Evolutionary conservation across 1,140 invertebrate species (phyloP).

Genomic region (Gryon sp.): DNA sequence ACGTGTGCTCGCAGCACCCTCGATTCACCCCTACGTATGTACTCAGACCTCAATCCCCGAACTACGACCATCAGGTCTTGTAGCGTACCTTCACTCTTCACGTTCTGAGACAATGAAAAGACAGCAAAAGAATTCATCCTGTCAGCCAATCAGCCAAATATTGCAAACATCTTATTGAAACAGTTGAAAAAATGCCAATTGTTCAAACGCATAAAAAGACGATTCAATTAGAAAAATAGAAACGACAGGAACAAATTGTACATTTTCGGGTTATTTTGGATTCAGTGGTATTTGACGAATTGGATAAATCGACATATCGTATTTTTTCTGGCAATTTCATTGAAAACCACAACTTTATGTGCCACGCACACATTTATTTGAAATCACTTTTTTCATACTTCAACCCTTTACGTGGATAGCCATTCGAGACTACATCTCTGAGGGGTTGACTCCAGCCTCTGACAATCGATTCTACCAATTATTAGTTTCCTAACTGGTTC

Average conservation of each 20-base stretch:
- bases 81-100: conserved; percentile 46
- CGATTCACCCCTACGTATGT: conserved; percentile 70
- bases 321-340: conserved; percentile 18
- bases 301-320: conserved; percentile 7
- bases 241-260: neutral
- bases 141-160: conserved; percentile 58
- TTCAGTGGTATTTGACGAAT: conserved; percentile 18
- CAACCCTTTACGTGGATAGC: conserved; percentile 41
- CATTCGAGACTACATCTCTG: conserved; percentile 44
- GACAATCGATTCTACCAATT: conserved; percentile 72
- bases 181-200: conserved; percentile 24
- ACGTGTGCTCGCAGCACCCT: conserved; percentile 70
- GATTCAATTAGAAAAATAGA: conserved; percentile 33
- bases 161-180: conserved; percentile 30
- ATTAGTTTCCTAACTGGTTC: conserved; percentile 72
- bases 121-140: conserved; percentile 66
- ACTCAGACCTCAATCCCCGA: conserved; percentile 69
- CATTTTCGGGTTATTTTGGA: conserved; percentile 10
- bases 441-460: conserved; percentile 54
- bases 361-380: conserved; percentile 28
- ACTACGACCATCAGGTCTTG: conserved; percentile 34
- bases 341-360: conserved; percentile 16
- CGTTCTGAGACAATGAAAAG: conserved; percentile 65
- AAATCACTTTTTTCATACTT: conserved; percentile 36
- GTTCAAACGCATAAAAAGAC: conserved; percentile 11